Evolutionary conservation across 2,888 invertebrate genomes (phyloP).

Genomic region (Hydropsyche betteni): DNA sequence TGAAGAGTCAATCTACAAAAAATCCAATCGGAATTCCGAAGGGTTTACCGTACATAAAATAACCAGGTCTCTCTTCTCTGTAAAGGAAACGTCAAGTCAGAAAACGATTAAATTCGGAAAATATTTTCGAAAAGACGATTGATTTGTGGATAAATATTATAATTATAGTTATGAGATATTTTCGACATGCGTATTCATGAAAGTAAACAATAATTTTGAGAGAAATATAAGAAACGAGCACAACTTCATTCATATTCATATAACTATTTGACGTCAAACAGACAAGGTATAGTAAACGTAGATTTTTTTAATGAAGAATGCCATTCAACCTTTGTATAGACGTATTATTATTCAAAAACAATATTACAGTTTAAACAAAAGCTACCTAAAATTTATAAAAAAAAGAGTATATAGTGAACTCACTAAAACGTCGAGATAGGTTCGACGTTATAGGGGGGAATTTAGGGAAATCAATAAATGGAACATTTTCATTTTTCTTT

Average conservation of each 20-base stretch:
- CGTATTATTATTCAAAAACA: too few relatives aligned
- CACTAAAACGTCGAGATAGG: too few relatives aligned
- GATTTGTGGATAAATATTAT: background rate
- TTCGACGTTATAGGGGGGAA: too few relatives aligned
- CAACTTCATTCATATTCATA: slow-evolving; percentile 32
- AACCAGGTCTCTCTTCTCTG: background rate
- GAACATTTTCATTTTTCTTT: too few relatives aligned
- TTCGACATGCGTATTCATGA: background rate
- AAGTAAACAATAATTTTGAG: background rate
- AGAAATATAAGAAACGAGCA: background rate
- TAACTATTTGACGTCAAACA: slow-evolving; percentile 18
- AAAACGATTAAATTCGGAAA: background rate
- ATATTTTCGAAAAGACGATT: background rate
- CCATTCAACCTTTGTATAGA: too few relatives aligned
- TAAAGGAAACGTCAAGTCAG: too few relatives aligned
- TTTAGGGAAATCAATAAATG: too few relatives aligned
- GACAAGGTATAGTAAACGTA: slow-evolving; percentile 8
- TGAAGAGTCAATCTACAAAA: background rate
- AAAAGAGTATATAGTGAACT: too few relatives aligned
- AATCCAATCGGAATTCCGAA: background rate
- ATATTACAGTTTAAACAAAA: too few relatives aligned
- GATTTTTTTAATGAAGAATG: background rate
- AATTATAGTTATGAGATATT: background rate
- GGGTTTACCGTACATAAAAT: background rate
- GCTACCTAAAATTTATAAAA: too few relatives aligned